Evolutionary conservation across 2,888 invertebrate genomes (phyloP), one percentile per base, ranked within the genome.

Genomic region (Brenthis ino): DNA sequence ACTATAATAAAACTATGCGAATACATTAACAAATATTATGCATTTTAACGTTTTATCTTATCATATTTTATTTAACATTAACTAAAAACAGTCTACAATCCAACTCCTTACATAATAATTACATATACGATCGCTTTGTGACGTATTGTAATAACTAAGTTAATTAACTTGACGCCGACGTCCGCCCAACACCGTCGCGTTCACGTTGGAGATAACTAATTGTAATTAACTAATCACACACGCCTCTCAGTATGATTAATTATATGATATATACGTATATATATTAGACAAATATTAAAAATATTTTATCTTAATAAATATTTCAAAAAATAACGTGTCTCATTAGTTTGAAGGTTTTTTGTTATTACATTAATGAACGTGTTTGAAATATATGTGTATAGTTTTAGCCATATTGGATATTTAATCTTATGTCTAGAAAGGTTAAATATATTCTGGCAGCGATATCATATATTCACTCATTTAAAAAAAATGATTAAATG

Each of bases 71-170:
- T 11, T 60, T n/a, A n/a, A 28, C 11, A 28, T 28, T 28, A 16
- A 50, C 50, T 60, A 16, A 60, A 60, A 60, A 50, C 33, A 48
- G 3, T 50, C 28, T 28, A 33, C 60, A 60, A 11, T 5, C n/a
- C n/a, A 50, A 24, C 48, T 60, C 48, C 61, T 20, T 53, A 28
- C 48, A 63, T 20, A 43, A 53, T 63, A 63, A 53, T 53, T 53
- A 63, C 20, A 63, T 53, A 63, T 63, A 14, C 20, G 50, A 68
- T 57, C 57, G 54, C 55, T 65, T 65, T 57, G 78, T 77, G 72
- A 79, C 81, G 77, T 82, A 82, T 83, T 81, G 82, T 82, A 80
- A 80, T 80, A 77, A 82, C 77, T 77, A 75, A 82, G 80, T 86
- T 86, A 88, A 88, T 88, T 88, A 87, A 86, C 79, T 75, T 72